phyloP scores from a whole-genome alignment of 1,140 invertebrate species.

The Streblospio benedicti region DNA sequence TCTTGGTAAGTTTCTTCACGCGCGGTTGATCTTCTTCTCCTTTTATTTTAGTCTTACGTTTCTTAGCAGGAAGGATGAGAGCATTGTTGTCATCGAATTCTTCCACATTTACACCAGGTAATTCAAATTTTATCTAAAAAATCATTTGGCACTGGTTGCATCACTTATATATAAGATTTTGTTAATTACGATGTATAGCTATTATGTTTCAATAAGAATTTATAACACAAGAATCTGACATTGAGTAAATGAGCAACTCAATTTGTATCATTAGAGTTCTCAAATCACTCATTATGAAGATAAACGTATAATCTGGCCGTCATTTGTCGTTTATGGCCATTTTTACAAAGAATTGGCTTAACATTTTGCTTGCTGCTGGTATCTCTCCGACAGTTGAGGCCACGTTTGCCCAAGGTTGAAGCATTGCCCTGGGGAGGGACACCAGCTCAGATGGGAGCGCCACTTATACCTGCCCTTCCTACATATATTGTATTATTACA shows the following conservation, averaged over 20 bases:
- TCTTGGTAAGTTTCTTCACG: conserved; percentile 69
- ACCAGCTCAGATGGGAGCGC: too few species aligned
- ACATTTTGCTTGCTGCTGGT: too few species aligned
- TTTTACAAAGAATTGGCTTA: too few species aligned
- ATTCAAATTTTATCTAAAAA: conserved; percentile 47
- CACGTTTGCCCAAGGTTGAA: too few species aligned
- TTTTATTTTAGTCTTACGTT: conserved; percentile 62
- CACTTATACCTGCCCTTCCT: too few species aligned
- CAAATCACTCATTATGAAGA: neutral
- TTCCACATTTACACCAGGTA: conserved; percentile 44
- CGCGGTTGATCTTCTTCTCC: conserved; percentile 50
- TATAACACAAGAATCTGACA: neutral
- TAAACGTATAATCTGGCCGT: neutral
- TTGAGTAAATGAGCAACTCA: neutral
- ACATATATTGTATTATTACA: too few species aligned
- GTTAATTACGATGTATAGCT: neutral
- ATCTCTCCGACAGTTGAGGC: too few species aligned
- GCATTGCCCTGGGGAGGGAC: too few species aligned
- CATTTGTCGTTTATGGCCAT: too few species aligned
- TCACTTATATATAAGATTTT: neutral
- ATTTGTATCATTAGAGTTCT: neutral
- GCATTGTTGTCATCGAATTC: conserved; percentile 66
- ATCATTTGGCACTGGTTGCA: neutral
- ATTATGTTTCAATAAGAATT: neutral
- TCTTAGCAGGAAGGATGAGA: conserved; percentile 70